These are phyloP conservation scores for Remorina albescens DNA, from an alignment of 2,797 vertebrate genomes.

Conservation along the genomic window DNA sequence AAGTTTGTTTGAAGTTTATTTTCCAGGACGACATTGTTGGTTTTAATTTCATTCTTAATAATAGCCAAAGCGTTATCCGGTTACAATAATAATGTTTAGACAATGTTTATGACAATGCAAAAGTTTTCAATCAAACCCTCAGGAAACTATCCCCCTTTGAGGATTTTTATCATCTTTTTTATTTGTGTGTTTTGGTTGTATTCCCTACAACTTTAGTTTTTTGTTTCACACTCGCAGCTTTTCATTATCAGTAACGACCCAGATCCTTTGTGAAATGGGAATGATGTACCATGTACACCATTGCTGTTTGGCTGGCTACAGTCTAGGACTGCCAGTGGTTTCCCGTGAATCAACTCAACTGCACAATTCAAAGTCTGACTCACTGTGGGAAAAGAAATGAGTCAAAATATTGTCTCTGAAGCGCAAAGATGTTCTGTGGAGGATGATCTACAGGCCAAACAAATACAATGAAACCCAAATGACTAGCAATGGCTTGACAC, in stretches of 20 bases:
- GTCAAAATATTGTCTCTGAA: conserved; percentile 53
- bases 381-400: conserved; percentile 47
- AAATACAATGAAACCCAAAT: conserved; percentile 49
- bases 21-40: too few species aligned
- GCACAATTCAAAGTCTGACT: conserved; percentile 49
- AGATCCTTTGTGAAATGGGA: neutral
- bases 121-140: neutral
- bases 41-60: too few species aligned
- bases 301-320: conserved; percentile 11
- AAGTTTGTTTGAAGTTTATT: too few species aligned
- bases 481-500: conserved; percentile 28
- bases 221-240: neutral
- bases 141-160: neutral
- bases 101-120: neutral
- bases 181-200: too few species aligned
- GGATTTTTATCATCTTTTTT: too few species aligned
- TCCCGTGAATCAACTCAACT: conserved; percentile 56
- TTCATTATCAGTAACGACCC: neutral
- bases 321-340: conserved; percentile 36
- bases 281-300: conserved; percentile 12
- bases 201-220: neutral
- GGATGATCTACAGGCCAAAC: conserved; percentile 8
- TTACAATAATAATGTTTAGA: too few species aligned
- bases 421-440: neutral
- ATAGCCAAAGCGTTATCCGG: too few species aligned